These are phyloP conservation scores for Parelbella ahira DNA, from an alignment of 2,888 invertebrate species.

Conservation along the genomic window DNA sequence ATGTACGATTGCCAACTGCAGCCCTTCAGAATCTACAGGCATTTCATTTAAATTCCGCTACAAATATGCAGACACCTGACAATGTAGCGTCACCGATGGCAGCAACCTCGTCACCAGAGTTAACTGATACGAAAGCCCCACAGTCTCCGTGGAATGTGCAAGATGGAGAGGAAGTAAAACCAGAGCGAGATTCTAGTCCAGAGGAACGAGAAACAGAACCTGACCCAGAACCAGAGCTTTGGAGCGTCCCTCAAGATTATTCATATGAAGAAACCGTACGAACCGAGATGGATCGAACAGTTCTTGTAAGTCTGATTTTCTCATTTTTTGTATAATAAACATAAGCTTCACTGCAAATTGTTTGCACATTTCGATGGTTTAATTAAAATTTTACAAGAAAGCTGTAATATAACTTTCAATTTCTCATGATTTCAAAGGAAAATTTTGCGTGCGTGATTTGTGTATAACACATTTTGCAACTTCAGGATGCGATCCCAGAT, in stretches of 20 bases:
- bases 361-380: too few relatives aligned
- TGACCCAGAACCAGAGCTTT: slow-evolving; percentile 49
- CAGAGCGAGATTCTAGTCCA: slow-evolving; percentile 48
- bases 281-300: slow-evolving; percentile 66
- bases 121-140: slow-evolving; percentile 57
- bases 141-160: slow-evolving; percentile 65
- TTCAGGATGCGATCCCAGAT: slow-evolving; percentile 77
- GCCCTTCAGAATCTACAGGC: slow-evolving; percentile 70
- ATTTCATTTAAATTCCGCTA: slow-evolving; percentile 55
- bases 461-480: slow-evolving; percentile 68
- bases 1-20: slow-evolving; percentile 67
- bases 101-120: slow-evolving; percentile 58
- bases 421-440: too few relatives aligned
- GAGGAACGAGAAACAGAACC: slow-evolving; percentile 39
- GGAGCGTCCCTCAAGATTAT: slow-evolving; percentile 65
- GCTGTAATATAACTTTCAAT: too few relatives aligned
- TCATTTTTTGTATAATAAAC: too few relatives aligned
- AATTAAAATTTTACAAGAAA: too few relatives aligned
- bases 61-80: slow-evolving; percentile 56
- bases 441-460: slow-evolving; percentile 35
- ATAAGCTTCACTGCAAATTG: too few relatives aligned
- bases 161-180: slow-evolving; percentile 54
- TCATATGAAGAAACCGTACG: slow-evolving; percentile 68
- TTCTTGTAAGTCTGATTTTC: slow-evolving; percentile 61
- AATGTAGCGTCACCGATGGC: slow-evolving; percentile 55